These are phyloP conservation scores for Pheosia tremula DNA, from an alignment of 2,888 invertebrate genomes.

Conservation along the genomic window DNA sequence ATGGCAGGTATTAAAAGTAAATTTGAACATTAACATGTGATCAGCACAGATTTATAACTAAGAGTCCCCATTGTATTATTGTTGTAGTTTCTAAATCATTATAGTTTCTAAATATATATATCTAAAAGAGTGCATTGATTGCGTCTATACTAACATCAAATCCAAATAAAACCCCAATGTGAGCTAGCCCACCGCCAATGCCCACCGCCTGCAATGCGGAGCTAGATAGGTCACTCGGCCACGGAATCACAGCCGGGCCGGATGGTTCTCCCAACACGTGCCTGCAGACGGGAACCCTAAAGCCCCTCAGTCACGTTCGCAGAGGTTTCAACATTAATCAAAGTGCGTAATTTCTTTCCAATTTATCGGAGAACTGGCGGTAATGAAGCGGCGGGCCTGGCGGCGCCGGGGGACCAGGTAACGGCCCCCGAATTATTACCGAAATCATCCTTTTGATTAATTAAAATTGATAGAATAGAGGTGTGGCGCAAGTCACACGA, in stretches of 20 bases:
- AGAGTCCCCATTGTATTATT: no score
- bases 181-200: not conserved
- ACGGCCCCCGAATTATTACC: slow-evolving; percentile 13
- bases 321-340: slow-evolving; percentile 12
- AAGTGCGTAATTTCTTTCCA: slow-evolving; percentile 25
- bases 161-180: not conserved
- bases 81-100: no score
- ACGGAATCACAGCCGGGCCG: not conserved
- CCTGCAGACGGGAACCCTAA: not conserved
- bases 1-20: no score
- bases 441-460: slow-evolving; percentile 34
- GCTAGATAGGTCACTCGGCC: not conserved
- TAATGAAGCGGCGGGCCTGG: slow-evolving; percentile 14
- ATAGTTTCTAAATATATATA: no score
- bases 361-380: slow-evolving; percentile 19
- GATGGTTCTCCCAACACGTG: not conserved
- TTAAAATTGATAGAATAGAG: slow-evolving; percentile 36
- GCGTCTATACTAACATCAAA: not conserved
- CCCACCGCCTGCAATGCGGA: not conserved
- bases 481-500: slow-evolving; percentile 2
- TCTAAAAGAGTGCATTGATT: no score
- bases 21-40: no score
- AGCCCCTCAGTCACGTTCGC: not conserved
- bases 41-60: no score
- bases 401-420: slow-evolving; percentile 7